Evolutionary conservation across 2,888 invertebrate species (phyloP).

Genomic region (Drosophila multiciliata): DNA sequence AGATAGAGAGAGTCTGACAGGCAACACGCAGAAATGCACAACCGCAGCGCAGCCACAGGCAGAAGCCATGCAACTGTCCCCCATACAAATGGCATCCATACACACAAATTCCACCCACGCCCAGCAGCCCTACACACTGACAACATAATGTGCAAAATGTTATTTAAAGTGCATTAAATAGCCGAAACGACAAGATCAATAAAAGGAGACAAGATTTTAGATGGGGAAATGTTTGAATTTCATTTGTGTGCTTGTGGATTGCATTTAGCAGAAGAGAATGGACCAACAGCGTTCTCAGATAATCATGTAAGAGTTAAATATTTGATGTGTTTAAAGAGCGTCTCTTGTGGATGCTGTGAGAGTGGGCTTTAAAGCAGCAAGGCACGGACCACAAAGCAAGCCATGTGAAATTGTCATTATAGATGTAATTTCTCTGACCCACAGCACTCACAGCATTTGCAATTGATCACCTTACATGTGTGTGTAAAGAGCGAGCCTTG

Average conservation of each 20-base stretch:
- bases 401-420: background rate
- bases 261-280: background rate
- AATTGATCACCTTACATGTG: background rate
- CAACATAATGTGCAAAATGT: slow-evolving; percentile 16
- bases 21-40: slow-evolving; percentile 78
- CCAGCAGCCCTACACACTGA: slow-evolving; percentile 39
- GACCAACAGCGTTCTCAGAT: slow-evolving; percentile 4
- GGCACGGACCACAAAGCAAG: background rate
- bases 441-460: background rate
- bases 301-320: background rate
- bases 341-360: background rate
- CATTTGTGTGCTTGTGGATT: background rate
- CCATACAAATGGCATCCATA: background rate
- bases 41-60: slow-evolving; percentile 70
- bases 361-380: background rate
- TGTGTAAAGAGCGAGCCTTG: background rate
- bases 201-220: background rate
- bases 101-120: slow-evolving; percentile 10
- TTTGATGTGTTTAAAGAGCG: background rate
- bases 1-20: slow-evolving; percentile 35
- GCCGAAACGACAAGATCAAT: slow-evolving; percentile 12
- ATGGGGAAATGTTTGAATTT: background rate
- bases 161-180: slow-evolving; percentile 15
- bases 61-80: slow-evolving; percentile 39
- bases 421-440: background rate